phyloP scores from a whole-genome alignment of 2,888 invertebrate species.

The Entomobrya multifasciata region DNA sequence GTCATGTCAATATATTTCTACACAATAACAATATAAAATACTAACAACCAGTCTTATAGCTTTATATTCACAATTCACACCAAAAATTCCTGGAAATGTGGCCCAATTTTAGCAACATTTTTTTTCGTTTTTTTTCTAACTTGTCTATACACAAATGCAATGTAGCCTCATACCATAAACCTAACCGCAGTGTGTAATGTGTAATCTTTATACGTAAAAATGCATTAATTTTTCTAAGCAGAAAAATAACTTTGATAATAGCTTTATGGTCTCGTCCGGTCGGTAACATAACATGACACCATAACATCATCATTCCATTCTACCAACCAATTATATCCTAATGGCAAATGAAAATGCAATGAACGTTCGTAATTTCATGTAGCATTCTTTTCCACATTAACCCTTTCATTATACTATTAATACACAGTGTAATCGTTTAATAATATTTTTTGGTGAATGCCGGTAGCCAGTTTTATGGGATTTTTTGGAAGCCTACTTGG shows the following conservation, averaged over 20 bases:
- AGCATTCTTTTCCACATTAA: background rate
- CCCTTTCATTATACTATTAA: background rate
- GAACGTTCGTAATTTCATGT: background rate
- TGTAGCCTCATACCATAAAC: background rate
- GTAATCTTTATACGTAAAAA: background rate
- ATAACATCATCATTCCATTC: constrained; percentile 14
- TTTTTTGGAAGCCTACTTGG: no score
- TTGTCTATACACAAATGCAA: background rate
- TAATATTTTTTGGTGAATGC: no score
- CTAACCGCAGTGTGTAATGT: no score
- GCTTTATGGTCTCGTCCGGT: no score
- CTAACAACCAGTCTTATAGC: constrained; percentile 49
- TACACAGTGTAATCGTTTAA: no score
- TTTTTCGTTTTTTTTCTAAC: constrained; percentile 31
- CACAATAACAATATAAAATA: no score
- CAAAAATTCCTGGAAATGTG: constrained; percentile 58
- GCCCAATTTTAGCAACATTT: constrained; percentile 57
- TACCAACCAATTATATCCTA: no score
- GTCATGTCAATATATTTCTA: background rate
- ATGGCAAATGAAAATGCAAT: background rate
- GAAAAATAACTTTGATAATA: background rate
- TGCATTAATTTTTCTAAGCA: background rate
- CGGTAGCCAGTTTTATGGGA: no score
- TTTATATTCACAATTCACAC: no score
- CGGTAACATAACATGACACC: constrained; percentile 46